Evolutionary conservation across 2,113 vertebrate species (phyloP).

Genomic region (Eublepharis macularius): DNA sequence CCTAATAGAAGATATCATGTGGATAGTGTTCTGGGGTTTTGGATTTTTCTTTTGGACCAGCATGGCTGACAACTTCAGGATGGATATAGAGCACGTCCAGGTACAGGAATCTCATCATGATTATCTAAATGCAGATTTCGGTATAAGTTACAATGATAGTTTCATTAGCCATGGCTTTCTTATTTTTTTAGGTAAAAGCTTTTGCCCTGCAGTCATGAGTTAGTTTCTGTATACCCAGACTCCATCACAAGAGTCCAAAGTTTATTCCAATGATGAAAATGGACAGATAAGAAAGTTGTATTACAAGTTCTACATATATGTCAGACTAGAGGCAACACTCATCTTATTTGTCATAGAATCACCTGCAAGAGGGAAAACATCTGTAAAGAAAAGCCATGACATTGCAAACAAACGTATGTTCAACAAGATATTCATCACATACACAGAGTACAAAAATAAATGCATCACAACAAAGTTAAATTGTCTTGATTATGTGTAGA

Average conservation of each 20-base stretch:
- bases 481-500: not conserved
- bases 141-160: not conserved
- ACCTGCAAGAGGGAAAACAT: no score
- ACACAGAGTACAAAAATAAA: not conserved
- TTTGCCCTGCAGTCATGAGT: not conserved
- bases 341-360: no score
- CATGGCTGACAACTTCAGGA: no score
- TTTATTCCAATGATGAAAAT: not conserved
- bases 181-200: not conserved
- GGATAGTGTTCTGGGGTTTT: no score
- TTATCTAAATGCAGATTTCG: not conserved
- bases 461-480: not conserved
- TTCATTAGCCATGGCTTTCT: not conserved
- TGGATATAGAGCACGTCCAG: fast-evolving
- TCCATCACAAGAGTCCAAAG: not conserved
- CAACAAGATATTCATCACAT: not conserved
- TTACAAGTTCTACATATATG: not conserved
- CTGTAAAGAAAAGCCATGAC: not conserved
- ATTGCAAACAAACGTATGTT: not conserved
- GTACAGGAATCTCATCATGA: not conserved
- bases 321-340: not conserved
- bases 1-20: no score
- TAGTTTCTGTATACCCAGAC: no score
- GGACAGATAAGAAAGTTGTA: not conserved
- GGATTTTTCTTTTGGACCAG: no score